Evolutionary conservation across 2,113 vertebrate genomes (phyloP).

Genomic region (Recurvirostra avosetta): DNA sequence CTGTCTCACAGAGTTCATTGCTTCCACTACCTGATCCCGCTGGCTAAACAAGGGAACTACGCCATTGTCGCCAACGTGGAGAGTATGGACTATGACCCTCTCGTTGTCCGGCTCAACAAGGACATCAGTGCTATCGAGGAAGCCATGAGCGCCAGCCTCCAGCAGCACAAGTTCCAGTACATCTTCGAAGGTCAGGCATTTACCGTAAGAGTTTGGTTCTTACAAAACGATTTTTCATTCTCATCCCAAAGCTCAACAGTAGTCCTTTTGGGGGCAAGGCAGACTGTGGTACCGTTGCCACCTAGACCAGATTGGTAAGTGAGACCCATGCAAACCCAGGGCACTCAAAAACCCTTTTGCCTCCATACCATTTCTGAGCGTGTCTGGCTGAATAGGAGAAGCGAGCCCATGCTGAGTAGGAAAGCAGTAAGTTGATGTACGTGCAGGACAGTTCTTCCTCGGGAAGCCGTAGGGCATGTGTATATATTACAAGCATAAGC

Average conservation of each 20-base stretch:
- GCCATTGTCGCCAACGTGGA: constrained; percentile 98
- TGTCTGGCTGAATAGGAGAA: neutral
- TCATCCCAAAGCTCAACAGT: neutral
- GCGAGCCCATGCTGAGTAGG: neutral
- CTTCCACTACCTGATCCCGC: constrained; percentile 95
- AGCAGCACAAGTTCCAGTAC: constrained; percentile 99
- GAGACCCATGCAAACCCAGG: neutral
- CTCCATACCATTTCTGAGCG: neutral
- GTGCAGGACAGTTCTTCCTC: neutral
- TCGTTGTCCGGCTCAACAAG: constrained; percentile 96
- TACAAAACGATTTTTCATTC: rapidly evolving
- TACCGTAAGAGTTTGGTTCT: neutral
- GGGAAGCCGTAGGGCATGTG: neutral
- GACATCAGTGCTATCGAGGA: constrained; percentile 97
- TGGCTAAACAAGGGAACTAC: constrained; percentile 96
- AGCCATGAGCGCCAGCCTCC: constrained; percentile 91
- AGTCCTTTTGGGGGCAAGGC: neutral
- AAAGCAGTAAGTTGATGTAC: neutral
- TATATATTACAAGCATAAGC: neutral
- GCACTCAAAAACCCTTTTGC: neutral
- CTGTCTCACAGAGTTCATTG: constrained; percentile 86
- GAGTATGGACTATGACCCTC: constrained; percentile 98
- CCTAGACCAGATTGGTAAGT: neutral
- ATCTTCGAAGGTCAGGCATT: constrained; percentile 91
- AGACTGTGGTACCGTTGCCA: neutral